Evolutionary conservation across 1,140 invertebrate species (phyloP), one percentile per base, ranked within the genome.

Genomic region (Rhopalosiphum maidis): DNA sequence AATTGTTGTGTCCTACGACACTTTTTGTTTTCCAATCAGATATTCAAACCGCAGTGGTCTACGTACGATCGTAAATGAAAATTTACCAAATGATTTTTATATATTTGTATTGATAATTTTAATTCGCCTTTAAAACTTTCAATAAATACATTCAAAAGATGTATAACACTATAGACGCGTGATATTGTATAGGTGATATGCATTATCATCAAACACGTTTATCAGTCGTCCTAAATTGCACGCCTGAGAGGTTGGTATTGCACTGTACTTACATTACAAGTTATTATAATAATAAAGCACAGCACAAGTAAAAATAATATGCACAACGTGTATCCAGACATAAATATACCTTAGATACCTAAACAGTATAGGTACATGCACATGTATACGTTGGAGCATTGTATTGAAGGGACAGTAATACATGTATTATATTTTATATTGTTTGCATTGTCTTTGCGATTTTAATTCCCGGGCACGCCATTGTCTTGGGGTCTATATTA

Each of bases 401-500:
- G 60, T 77, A n/a, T 77, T 77, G 60, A 77, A 77, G 60, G 60
- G 60, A 77, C 60, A 35, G 60, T n/a, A n/a, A n/a, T 77, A n/a
- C 60, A 18, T 77, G 30, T 77, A 30, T 77, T 77, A 77, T 77
- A 77, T 77, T 77, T n/a, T 77, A 35, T 77, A 77, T 77, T 35
- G 60, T 68, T 91, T 68, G 90, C 90, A 77, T 91, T 91, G 90
- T 91, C 90, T 91, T 77, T 77, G 54, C 68, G 77, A 68, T 91
- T 91, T 91, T 91, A 77, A 91, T 91, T 91, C 41, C 21, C 46
- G 86, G n/a, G 2, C 22, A 88, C 46, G 30, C 86, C 86, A 88
- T 88, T 88, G 86, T 88, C 86, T 88, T 11, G 60, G 60, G 22
- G 82, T 6, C 82, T 37, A 37, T 83, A 83, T 83, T 37, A 37